A percentile compares a stretch with the other conserved stretches of the same genome.
Conservation (phyloP, 2,888 invertebrate genomes). For the Eurois occulta region DNA sequence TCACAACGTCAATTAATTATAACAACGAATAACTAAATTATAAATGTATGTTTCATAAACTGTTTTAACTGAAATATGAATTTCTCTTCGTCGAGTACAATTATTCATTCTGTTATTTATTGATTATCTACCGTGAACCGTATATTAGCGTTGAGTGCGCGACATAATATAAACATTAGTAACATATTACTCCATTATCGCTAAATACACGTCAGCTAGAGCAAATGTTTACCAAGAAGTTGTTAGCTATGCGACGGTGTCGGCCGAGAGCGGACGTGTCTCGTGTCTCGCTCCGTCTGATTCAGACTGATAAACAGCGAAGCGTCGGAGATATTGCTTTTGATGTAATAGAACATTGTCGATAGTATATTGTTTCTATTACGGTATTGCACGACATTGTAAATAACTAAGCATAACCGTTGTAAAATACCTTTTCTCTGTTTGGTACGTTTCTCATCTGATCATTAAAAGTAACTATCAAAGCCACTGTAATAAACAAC, state of each 20-base stretch:
- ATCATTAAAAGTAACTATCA: slow-evolving; percentile 12
- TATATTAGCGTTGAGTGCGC: slow-evolving; percentile 78
- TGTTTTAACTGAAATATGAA: slow-evolving; percentile 26
- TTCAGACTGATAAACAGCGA: slow-evolving; percentile 55
- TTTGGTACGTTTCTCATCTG: not conserved
- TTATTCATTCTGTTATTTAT: slow-evolving; percentile 64
- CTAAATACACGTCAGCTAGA: slow-evolving; percentile 79
- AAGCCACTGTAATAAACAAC: slow-evolving; percentile 9
- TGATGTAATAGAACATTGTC: slow-evolving; percentile 6
- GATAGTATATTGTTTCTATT: slow-evolving; percentile 24
- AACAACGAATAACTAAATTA: slow-evolving; percentile 29
- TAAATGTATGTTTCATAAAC: slow-evolving; percentile 35
- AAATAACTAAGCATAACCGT: not conserved
- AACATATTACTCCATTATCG: slow-evolving; percentile 83
- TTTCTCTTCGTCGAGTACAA: slow-evolving; percentile 45
- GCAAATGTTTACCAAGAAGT: slow-evolving; percentile 82
- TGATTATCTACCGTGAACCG: slow-evolving; percentile 77
- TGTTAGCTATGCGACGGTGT: slow-evolving; percentile 73
- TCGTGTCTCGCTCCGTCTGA: slow-evolving; percentile 62
- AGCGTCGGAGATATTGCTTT: slow-evolving; percentile 41
- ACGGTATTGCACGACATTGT: not conserved
- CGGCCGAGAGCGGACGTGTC: slow-evolving; percentile 67
- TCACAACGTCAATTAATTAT: slow-evolving; percentile 34
- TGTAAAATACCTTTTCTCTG: slow-evolving; percentile 6
- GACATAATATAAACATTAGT: slow-evolving; percentile 83